These are phyloP conservation scores for Drosophila sordidapex DNA, from an alignment of 2,888 invertebrate genomes.

Conservation along the genomic window DNA sequence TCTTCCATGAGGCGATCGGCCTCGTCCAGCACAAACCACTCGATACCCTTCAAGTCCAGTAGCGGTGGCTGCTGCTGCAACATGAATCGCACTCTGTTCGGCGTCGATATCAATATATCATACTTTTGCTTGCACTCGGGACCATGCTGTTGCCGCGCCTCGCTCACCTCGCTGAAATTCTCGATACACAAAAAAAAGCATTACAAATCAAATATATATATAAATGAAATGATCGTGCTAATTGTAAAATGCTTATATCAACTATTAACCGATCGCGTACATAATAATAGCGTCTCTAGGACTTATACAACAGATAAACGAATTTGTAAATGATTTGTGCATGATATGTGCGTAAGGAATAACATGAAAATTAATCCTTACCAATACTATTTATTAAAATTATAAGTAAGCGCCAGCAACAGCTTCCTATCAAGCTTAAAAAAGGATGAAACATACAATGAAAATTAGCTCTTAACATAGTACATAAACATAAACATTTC, in stretches of 20 bases:
- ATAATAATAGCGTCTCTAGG: slow-evolving; percentile 9
- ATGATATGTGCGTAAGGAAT: slow-evolving; percentile 16
- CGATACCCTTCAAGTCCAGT: slow-evolving; percentile 90
- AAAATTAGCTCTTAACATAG: slow-evolving; percentile 57
- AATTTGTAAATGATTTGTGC: slow-evolving; percentile 37
- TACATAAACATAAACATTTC: slow-evolving; percentile 34
- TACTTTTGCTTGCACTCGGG: slow-evolving; percentile 71
- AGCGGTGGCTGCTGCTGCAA: slow-evolving; percentile 92
- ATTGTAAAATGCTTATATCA: slow-evolving; percentile 31
- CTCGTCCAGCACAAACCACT: slow-evolving; percentile 98
- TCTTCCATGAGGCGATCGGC: slow-evolving; percentile 98
- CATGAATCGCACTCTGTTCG: slow-evolving; percentile 94
- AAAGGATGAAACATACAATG: slow-evolving; percentile 45
- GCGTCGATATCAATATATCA: slow-evolving; percentile 97
- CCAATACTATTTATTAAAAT: slow-evolving; percentile 13
- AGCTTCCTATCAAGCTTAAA: slow-evolving; percentile 51
- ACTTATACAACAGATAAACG: slow-evolving; percentile 10
- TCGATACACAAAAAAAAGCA: slow-evolving; percentile 40
- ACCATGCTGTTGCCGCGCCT: slow-evolving; percentile 90
- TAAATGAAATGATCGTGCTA: slow-evolving; percentile 33
- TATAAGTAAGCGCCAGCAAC: slow-evolving; percentile 36
- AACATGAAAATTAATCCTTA: slow-evolving; percentile 13
- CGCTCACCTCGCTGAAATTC: slow-evolving; percentile 89
- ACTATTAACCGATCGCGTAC: slow-evolving; percentile 13
- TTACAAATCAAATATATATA: slow-evolving; percentile 39